Evolutionary conservation across 2,888 invertebrate genomes (phyloP).

Genomic region (Strigamia maritima): DNA sequence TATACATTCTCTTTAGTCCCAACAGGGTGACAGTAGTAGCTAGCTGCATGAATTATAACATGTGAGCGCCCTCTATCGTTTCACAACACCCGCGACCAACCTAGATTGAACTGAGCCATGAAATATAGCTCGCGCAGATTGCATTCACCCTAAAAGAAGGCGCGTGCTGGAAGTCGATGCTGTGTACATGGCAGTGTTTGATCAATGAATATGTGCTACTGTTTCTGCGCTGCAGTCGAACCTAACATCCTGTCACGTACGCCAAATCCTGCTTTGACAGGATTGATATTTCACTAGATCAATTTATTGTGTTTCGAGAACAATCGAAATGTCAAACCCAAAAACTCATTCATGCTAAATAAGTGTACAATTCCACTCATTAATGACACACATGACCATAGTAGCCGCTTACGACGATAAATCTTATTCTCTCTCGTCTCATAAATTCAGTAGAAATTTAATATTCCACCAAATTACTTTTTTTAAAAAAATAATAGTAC

Average conservation of each 20-base stretch:
- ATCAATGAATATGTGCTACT: conserved; percentile 15
- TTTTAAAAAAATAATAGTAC: too few species aligned
- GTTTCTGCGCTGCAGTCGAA: neutral
- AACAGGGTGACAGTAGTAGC: neutral
- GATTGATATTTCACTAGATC: neutral
- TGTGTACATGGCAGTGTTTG: conserved; percentile 23
- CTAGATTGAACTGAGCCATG: neutral
- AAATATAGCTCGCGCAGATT: conserved; percentile 1
- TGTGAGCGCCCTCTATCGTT: neutral
- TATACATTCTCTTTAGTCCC: neutral
- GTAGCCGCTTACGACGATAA: too few species aligned
- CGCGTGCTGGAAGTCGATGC: neutral
- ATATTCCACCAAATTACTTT: too few species aligned
- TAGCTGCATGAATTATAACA: neutral
- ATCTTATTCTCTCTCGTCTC: too few species aligned
- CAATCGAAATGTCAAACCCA: too few species aligned
- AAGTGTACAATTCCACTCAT: too few species aligned
- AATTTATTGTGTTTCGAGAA: neutral
- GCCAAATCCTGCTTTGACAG: neutral
- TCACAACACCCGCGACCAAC: conserved; percentile 7
- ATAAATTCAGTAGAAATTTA: too few species aligned
- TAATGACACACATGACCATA: too few species aligned
- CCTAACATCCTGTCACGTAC: conserved; percentile 2
- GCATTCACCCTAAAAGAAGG: neutral
- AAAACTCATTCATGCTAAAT: too few species aligned